These are phyloP conservation scores for Miichthys miiuy DNA, from an alignment of 2,797 vertebrate species.

Conservation along the genomic window DNA sequence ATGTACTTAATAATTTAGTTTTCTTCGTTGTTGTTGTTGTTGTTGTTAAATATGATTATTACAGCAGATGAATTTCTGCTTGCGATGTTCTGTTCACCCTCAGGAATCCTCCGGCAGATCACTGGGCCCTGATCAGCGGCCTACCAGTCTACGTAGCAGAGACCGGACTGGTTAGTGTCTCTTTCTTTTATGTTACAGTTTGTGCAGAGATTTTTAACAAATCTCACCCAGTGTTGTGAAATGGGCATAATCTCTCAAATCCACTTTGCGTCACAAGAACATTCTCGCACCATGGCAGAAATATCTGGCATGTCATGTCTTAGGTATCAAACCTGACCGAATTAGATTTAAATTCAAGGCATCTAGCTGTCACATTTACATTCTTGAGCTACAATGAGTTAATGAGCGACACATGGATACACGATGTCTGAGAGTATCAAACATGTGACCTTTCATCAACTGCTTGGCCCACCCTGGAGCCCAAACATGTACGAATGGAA, in stretches of 20 bases:
- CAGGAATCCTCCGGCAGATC: constrained; percentile 89
- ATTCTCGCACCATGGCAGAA: background rate
- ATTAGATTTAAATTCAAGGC: constrained; percentile 2
- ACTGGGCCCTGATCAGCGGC: constrained; percentile 90
- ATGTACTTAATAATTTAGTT: background rate
- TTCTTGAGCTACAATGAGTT: background rate
- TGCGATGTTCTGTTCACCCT: constrained; percentile 30
- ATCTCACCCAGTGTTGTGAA: background rate
- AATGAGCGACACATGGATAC: constrained; percentile 3
- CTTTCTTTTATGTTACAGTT: background rate
- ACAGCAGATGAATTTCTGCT: background rate
- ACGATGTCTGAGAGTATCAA: background rate
- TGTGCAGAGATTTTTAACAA: background rate
- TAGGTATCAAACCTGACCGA: background rate
- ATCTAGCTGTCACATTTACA: constrained; percentile 12
- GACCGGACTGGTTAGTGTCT: constrained; percentile 89
- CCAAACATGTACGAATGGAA: constrained; percentile 14
- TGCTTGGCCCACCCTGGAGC: background rate
- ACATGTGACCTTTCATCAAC: constrained; percentile 23
- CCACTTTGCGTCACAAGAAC: background rate
- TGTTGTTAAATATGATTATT: background rate
- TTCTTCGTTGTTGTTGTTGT: background rate
- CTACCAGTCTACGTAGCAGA: constrained; percentile 92
- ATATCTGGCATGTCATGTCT: background rate
- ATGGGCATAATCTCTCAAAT: background rate